phyloP scores from a whole-genome alignment of 2,888 invertebrate genomes.

The Hylaea fasciaria region DNA sequence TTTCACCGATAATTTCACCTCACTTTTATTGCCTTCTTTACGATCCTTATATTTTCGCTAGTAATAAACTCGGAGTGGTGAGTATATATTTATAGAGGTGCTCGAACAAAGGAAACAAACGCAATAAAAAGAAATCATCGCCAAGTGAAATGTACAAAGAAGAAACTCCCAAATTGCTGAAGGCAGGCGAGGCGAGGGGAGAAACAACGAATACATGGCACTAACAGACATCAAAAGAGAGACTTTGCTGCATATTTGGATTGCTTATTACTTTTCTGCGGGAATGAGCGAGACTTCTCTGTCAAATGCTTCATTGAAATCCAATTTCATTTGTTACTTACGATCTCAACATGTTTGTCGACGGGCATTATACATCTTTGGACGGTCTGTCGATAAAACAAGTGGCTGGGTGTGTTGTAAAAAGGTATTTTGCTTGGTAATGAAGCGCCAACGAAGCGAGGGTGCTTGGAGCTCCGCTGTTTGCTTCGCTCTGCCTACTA shows the following conservation, averaged over 20 bases:
- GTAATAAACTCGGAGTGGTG: slow-evolving; percentile 31
- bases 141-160: slow-evolving; percentile 28
- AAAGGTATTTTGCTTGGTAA: background rate
- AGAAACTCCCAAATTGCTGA: slow-evolving; percentile 31
- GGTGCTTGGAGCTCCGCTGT: slow-evolving; percentile 1
- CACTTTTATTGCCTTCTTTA: slow-evolving; percentile 28
- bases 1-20: slow-evolving; percentile 11
- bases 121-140: slow-evolving; percentile 36
- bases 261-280: slow-evolving; percentile 20
- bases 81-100: slow-evolving; percentile 16
- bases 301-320: slow-evolving; percentile 12
- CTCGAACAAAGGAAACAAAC: slow-evolving; percentile 31
- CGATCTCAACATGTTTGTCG: background rate
- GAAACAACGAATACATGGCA: slow-evolving; percentile 30
- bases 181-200: slow-evolving; percentile 12
- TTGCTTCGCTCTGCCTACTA: background rate
- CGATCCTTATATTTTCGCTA: slow-evolving; percentile 25
- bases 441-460: slow-evolving; percentile 13
- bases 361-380: background rate
- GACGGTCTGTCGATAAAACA: background rate
- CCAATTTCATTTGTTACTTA: slow-evolving; percentile 7
- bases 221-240: slow-evolving; percentile 33
- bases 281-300: slow-evolving; percentile 12
- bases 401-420: slow-evolving; percentile 1
- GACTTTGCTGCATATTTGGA: slow-evolving; percentile 24